Base-by-base conservation (phyloP, 2,113 vertebrate species). In the Oreochromis aureus region DNA sequence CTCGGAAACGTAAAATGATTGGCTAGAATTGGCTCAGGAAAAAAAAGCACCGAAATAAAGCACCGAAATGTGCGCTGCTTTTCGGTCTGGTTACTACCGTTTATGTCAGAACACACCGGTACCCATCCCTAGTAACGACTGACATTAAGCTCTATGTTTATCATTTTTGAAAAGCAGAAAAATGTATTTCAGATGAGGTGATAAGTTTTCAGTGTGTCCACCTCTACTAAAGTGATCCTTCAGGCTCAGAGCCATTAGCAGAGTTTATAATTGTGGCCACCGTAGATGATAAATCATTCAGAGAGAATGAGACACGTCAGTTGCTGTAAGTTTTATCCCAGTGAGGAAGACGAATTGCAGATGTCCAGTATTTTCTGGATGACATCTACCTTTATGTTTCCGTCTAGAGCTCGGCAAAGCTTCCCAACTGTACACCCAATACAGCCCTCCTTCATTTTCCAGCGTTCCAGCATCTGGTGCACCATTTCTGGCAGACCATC, bases 401-500 rank as follows among this genome's bases (percentile, higher is more conserved):
- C 89, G 3, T 95, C 86, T 10, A 99, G 96, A 0, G 98, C 97
- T 9, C 2, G 87, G 59, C 97, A 98, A 13, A 99, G 96, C 89
- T 97, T 98, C 13, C 98, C 97, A 39, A 99, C 90, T 0, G 97
- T 99, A 58, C 97, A 97, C 2, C 97, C 97, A 51, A 97, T 95
- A 10, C 86, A 95, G 61, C 98, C 98, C 87, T 97, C 97, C 89
- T 96, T 97, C 98, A 98, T 99, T 86, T 79, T 94, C 99, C 99
- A 99, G 51, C 91, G 96, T 11, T 96, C 96, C 83, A 99, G 95
- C 97, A 97, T 98, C 95, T 99, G 98, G 91, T 98, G 97, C 81
- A 99, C 98, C 91, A 98, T 98, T 91, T 99, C 99, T 2, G 96
- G 96, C 5, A 99, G 95, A 54, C 99, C 98, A 7, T 99, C 97